Percentiles rank a stretch among this genome's conserved stretches.
Evolutionary conservation across 2,113 vertebrate genomes (phyloP).

Genomic region (Cettia cetti): DNA sequence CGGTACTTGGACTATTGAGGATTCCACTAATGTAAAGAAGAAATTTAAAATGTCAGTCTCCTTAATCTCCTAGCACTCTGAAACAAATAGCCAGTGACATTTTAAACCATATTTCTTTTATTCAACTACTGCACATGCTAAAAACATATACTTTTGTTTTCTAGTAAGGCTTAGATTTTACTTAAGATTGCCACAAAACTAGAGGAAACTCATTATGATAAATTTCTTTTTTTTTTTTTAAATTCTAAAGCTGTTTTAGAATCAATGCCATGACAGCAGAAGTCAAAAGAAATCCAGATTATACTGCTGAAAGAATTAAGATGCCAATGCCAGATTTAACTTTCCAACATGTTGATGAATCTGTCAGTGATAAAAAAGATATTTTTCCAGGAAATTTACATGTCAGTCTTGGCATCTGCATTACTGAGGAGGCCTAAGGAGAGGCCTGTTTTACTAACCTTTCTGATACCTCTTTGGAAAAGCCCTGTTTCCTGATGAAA

Average conservation of each 20-base stretch:
- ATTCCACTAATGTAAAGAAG: not conserved
- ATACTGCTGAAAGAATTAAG: not conserved
- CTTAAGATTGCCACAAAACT: not conserved
- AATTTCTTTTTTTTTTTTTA: not conserved
- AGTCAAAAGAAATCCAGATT: not conserved
- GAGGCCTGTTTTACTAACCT: not conserved
- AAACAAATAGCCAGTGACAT: not conserved
- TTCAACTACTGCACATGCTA: not conserved
- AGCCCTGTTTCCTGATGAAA: not conserved
- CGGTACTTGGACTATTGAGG: not conserved
- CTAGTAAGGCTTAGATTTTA: not conserved
- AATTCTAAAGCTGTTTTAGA: not conserved
- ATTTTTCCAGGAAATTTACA: not conserved
- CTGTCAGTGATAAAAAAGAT: not conserved
- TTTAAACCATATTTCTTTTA: not conserved
- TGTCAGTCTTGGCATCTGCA: not conserved
- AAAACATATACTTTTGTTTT: not conserved
- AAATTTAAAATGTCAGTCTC: not conserved
- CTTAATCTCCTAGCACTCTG: not conserved
- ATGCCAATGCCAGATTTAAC: not conserved
- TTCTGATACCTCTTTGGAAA: not conserved
- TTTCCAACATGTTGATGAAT: not conserved
- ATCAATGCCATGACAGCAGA: not conserved
- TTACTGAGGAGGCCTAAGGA: not conserved
- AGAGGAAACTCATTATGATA: not conserved